These are phyloP conservation scores for Kradibia gibbosae DNA, from an alignment of 1,140 invertebrate species.

Conservation along the genomic window DNA sequence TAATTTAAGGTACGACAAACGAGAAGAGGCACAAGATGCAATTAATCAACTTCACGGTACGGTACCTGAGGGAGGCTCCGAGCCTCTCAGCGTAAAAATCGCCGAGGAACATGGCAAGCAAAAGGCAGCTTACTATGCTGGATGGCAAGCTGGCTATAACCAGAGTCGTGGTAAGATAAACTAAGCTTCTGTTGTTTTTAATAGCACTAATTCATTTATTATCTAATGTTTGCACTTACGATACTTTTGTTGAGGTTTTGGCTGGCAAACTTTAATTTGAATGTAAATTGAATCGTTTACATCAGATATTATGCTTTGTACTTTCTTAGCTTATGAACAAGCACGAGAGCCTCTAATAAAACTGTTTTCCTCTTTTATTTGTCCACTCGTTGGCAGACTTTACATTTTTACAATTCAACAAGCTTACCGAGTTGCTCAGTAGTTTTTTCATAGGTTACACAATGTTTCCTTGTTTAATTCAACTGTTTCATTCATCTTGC, in stretches of 20 bases:
- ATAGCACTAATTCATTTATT: conserved; percentile 11
- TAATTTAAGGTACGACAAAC: conserved; percentile 80
- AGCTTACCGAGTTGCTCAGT: conserved; percentile 19
- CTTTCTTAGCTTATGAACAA: conserved; percentile 11
- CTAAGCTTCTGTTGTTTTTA: conserved; percentile 1
- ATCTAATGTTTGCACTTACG: conserved; percentile 10
- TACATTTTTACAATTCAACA: conserved; percentile 10
- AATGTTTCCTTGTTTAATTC: not conserved
- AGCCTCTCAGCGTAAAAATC: conserved; percentile 89
- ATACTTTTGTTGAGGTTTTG: conserved; percentile 29
- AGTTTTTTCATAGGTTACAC: conserved; percentile 30
- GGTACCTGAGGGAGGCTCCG: conserved; percentile 85
- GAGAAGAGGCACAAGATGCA: conserved; percentile 90
- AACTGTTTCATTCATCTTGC: not conserved
- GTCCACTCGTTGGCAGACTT: not conserved
- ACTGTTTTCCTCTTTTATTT: not conserved
- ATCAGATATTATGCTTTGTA: conserved; percentile 39
- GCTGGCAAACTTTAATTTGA: conserved; percentile 31
- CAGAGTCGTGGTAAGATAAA: conserved; percentile 72
- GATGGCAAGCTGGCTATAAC: conserved; percentile 75
- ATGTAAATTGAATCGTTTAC: conserved; percentile 30
- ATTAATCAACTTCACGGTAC: conserved; percentile 89
- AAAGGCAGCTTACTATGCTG: conserved; percentile 81
- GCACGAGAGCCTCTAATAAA: conserved; percentile 17
- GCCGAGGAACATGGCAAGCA: conserved; percentile 95